Evolutionary conservation across 2,797 vertebrate species (phyloP).

Genomic region (Dermochelys coriacea): DNA sequence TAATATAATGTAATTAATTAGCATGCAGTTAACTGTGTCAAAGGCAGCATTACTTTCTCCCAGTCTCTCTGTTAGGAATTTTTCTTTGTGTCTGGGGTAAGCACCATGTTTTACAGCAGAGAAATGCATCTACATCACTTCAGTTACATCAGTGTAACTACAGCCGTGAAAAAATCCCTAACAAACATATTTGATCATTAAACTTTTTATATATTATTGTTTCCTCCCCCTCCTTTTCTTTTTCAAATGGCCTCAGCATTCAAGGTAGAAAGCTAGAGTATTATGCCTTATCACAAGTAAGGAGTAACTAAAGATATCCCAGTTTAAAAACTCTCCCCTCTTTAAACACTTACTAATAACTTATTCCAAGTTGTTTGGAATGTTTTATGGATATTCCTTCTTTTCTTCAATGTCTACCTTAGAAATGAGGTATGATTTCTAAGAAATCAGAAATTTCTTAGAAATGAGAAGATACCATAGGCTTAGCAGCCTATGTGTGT

Average conservation of each 20-base stretch:
- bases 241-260: background rate
- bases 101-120: background rate
- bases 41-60: background rate
- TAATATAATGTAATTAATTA: background rate
- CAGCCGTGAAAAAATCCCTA: background rate
- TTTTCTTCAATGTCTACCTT: background rate
- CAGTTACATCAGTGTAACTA: background rate
- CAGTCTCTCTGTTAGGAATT: background rate
- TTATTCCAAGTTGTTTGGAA: background rate
- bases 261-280: background rate
- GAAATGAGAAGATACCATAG: fast-evolving
- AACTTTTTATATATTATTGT: background rate
- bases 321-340: background rate
- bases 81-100: background rate
- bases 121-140: background rate
- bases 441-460: no score
- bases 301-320: fast-evolving
- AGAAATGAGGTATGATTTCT: no score
- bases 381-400: background rate
- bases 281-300: background rate
- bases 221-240: background rate
- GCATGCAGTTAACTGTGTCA: background rate
- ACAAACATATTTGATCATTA: background rate
- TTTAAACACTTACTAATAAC: fast-evolving
- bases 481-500: background rate